A percentile compares a stretch with the other conserved stretches of the same genome.
phyloP scores from a whole-genome alignment of 2,113 vertebrate genomes.

The Phalacrocorax aristotelis region DNA sequence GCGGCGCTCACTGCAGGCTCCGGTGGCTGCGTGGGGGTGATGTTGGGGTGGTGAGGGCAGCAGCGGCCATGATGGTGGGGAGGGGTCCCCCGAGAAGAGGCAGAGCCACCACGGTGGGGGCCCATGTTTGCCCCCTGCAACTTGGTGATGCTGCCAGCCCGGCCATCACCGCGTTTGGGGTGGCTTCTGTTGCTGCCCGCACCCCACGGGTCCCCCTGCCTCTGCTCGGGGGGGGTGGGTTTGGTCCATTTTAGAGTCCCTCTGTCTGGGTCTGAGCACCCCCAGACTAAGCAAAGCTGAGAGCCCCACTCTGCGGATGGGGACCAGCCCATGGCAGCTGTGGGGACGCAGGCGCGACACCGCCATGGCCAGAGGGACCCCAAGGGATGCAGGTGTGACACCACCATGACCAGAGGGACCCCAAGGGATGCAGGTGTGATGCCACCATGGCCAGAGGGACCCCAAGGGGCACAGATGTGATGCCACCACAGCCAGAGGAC shows the following conservation, averaged over 20 bases:
- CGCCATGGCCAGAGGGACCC: neutral
- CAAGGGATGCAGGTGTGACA: neutral
- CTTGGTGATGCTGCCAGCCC: neutral
- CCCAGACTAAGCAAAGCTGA: neutral
- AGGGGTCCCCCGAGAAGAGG: neutral
- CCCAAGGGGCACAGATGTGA: too few relatives aligned
- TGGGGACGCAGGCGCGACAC: neutral
- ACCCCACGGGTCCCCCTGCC: too few relatives aligned
- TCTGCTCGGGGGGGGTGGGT: fast-evolving
- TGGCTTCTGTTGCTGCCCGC: neutral
- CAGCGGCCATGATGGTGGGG: neutral
- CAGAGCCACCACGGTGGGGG: neutral
- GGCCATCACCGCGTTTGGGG: neutral
- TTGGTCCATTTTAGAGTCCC: neutral
- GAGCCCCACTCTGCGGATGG: neutral
- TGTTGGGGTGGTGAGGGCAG: fast-evolving
- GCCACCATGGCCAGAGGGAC: neutral
- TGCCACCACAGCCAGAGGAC: too few relatives aligned
- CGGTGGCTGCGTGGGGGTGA: neutral
- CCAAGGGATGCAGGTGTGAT: neutral
- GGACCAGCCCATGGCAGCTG: neutral
- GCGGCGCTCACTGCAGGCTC: neutral
- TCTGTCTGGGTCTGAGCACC: neutral
- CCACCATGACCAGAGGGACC: neutral
- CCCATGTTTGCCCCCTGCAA: neutral